Percentiles rank a stretch among this genome's conserved stretches.
These are phyloP conservation scores for Chrysolina oricalcia DNA, from an alignment of 2,888 invertebrate species.

Conservation along the genomic window DNA sequence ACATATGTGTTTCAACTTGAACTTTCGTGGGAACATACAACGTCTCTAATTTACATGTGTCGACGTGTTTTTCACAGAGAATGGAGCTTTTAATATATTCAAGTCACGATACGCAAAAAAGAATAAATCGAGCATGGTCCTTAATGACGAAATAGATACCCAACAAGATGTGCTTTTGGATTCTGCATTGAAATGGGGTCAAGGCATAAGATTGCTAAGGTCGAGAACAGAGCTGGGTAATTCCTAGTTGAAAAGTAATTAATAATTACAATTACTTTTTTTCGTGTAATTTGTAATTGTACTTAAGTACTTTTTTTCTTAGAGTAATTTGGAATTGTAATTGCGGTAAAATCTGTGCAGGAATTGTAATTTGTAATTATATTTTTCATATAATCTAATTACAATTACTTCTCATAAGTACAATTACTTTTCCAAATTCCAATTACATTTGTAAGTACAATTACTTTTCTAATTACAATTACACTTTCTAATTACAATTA, in stretches of 20 bases:
- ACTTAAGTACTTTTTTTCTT: no score
- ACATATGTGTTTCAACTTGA: conserved; percentile 39
- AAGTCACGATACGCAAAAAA: conserved; percentile 11
- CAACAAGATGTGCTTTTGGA: neutral
- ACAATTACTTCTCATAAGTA: no score
- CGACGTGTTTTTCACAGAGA: conserved; percentile 7
- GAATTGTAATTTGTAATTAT: no score
- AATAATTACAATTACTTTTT: no score
- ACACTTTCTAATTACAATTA: no score
- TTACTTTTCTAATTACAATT: no score
- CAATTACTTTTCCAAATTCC: no score
- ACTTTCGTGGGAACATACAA: conserved; percentile 38
- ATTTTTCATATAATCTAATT: no score
- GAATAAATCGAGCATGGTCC: neutral
- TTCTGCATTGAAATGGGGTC: neutral
- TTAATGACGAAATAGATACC: neutral
- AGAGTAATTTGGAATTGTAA: no score
- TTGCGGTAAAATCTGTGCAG: no score
- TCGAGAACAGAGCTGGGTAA: neutral
- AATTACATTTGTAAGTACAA: no score
- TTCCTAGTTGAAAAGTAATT: neutral
- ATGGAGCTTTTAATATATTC: neutral
- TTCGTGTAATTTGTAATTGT: no score
- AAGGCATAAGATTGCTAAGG: neutral
- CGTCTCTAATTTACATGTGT: conserved; percentile 8